phyloP scores from a whole-genome alignment of 2,888 invertebrate species.

The Pristionchus maxplancki region DNA sequence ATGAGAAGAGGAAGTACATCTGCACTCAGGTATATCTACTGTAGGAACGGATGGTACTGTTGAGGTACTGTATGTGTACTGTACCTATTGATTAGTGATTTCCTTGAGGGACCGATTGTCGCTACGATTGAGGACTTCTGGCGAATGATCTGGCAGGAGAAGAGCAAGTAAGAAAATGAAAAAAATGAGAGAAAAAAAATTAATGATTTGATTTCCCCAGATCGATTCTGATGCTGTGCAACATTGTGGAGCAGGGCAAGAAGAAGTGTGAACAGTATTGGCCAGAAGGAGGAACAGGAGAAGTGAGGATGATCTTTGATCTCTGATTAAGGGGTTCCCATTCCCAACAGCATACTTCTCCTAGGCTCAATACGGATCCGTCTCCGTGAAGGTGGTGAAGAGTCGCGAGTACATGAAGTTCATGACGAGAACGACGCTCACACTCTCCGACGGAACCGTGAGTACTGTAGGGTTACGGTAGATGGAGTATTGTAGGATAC shows the following conservation, averaged over 20 bases:
- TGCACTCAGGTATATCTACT: constrained; percentile 9
- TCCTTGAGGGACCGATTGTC: constrained; percentile 61
- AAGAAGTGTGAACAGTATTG: constrained; percentile 53
- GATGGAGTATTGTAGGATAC: no score
- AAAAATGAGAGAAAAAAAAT: no score
- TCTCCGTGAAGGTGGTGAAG: background rate
- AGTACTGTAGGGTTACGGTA: background rate
- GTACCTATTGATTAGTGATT: background rate
- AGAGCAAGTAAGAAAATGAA: constrained; percentile 38
- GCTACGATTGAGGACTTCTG: constrained; percentile 69
- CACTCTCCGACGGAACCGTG: constrained; percentile 26
- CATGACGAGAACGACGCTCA: background rate
- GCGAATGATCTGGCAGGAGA: constrained; percentile 69
- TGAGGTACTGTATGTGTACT: background rate
- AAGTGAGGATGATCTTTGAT: background rate
- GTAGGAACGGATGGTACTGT: no score
- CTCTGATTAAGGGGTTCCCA: no score
- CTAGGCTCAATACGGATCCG: background rate
- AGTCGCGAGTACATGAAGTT: background rate
- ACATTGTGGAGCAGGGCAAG: constrained; percentile 52
- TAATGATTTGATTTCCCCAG: background rate
- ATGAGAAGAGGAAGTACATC: constrained; percentile 18
- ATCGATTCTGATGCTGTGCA: constrained; percentile 54
- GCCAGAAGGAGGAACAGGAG: background rate
- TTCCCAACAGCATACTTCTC: no score